These are phyloP conservation scores for Mercenaria mercenaria DNA, from an alignment of 1,140 invertebrate genomes.

Conservation along the genomic window DNA sequence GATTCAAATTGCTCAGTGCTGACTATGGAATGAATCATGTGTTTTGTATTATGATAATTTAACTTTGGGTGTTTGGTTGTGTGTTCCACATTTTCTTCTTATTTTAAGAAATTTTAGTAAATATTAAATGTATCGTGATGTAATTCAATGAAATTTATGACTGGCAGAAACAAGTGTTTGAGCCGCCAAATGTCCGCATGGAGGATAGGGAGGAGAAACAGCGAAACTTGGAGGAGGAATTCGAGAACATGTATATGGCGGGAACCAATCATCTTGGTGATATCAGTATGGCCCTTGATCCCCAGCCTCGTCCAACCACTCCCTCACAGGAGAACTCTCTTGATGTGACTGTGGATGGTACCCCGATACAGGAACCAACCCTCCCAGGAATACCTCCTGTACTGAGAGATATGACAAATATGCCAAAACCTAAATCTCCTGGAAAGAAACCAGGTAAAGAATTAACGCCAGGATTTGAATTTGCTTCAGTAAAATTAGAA, in stretches of 20 bases:
- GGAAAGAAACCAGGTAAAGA: slow-evolving; percentile 71
- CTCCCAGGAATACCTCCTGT: slow-evolving; percentile 74
- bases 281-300: slow-evolving; percentile 79
- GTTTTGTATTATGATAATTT: too few species aligned
- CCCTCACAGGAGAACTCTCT: slow-evolving; percentile 54
- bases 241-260: slow-evolving; percentile 84
- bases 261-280: slow-evolving; percentile 79
- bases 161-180: slow-evolving; percentile 84
- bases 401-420: slow-evolving; percentile 78
- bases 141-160: too few species aligned
- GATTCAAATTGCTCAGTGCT: too few species aligned
- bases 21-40: too few species aligned
- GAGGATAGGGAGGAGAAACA: slow-evolving; percentile 83
- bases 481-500: too few species aligned
- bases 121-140: too few species aligned
- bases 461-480: neutral
- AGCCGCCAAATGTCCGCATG: slow-evolving; percentile 81
- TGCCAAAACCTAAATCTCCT: slow-evolving; percentile 67
- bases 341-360: slow-evolving; percentile 52
- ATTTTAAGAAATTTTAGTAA: too few species aligned
- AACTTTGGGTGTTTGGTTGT: too few species aligned
- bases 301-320: slow-evolving; percentile 72
- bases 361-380: slow-evolving; percentile 69
- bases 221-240: slow-evolving; percentile 81
- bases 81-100: too few species aligned